Evolutionary conservation across 2,888 invertebrate species (phyloP), one percentile per base, ranked within the genome.

Genomic region (Caenorhabditis sp.): DNA sequence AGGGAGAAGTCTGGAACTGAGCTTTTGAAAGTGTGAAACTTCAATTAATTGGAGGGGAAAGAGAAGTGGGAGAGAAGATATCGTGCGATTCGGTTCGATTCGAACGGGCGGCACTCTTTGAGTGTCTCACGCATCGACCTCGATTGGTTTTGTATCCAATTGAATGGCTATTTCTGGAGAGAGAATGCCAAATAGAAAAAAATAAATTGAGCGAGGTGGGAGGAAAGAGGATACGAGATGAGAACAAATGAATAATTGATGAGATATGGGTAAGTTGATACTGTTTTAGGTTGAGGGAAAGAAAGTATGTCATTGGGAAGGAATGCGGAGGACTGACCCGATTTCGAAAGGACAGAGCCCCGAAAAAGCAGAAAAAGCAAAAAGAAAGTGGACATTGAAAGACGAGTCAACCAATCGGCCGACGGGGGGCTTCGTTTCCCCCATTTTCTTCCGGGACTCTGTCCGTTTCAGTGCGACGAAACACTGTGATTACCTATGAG

Each of bases 121-220:
- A 80, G 74, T 80, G 74, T 62, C 74, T 80, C 80, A 76, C 74
- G 80, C 80, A 56, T 56, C 55, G 72, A 67, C 67, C 71, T 68
- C 74, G 40, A 69, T 77, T 56, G 55, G 64, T 64, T 65, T 35
- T 67, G 60, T 74, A 67, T 56, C 60, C 44, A 55, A 51, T 15
- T 6, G 35, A 58, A 68, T 47, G 60, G 40, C 56, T 62, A 64
- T 56, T 58, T 58, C 44, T 67, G 64, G 69, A 64, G 40, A 11
- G 40, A 4, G 9, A 32, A 56, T 51, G 69, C 58, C 58, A 60
- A 69, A 60, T 24, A 32, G n/a, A n/a, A n/a, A 56, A 15, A 28
- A 50, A 51, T 20, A 65, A 65, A 51, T 18, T 26, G 35, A 4
- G 53, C 4, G 4, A 26, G n/a, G 37, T n/a, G 24, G 20, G 28